phyloP scores from a whole-genome alignment of 1,140 invertebrate genomes.

The Thereuonema tuberculata region DNA sequence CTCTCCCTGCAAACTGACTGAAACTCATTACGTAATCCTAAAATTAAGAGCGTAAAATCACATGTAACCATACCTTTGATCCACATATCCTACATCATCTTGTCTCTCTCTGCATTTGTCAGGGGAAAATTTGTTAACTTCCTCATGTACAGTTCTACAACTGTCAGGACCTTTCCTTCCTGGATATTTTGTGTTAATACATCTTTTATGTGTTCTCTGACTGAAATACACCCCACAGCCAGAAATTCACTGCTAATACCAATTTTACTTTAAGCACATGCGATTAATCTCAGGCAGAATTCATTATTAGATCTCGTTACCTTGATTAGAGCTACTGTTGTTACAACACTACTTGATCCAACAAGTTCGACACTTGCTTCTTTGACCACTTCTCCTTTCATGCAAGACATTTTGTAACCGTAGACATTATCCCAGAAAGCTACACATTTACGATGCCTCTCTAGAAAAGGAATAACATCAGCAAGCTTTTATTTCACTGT shows the following conservation, averaged over 20 bases:
- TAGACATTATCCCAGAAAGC: slow-evolving; percentile 82
- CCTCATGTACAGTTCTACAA: too few relatives aligned
- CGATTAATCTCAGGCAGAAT: background rate
- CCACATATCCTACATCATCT: too few relatives aligned
- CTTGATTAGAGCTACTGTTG: slow-evolving; percentile 42
- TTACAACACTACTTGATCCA: slow-evolving; percentile 57
- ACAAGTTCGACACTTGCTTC: slow-evolving; percentile 84
- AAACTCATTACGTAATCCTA: too few relatives aligned
- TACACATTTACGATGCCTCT: slow-evolving; percentile 21
- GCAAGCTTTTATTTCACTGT: too few relatives aligned
- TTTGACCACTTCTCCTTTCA: slow-evolving; percentile 72
- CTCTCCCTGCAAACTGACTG: too few relatives aligned
- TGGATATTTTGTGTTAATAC: too few relatives aligned
- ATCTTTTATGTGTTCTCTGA: too few relatives aligned
- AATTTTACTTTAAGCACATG: background rate
- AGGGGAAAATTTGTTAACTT: too few relatives aligned
- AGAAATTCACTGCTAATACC: background rate
- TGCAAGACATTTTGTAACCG: slow-evolving; percentile 90
- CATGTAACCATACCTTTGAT: too few relatives aligned
- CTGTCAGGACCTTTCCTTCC: too few relatives aligned
- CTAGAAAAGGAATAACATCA: slow-evolving; percentile 4
- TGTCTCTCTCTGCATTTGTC: too few relatives aligned
- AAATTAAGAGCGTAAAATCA: too few relatives aligned
- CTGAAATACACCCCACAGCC: slow-evolving; percentile 24
- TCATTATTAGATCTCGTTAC: slow-evolving; percentile 7